Percentiles rank a stretch among this genome's conserved stretches.
These are phyloP conservation scores for Acheta domesticus DNA, from an alignment of 2,888 invertebrate genomes.

Conservation along the genomic window DNA sequence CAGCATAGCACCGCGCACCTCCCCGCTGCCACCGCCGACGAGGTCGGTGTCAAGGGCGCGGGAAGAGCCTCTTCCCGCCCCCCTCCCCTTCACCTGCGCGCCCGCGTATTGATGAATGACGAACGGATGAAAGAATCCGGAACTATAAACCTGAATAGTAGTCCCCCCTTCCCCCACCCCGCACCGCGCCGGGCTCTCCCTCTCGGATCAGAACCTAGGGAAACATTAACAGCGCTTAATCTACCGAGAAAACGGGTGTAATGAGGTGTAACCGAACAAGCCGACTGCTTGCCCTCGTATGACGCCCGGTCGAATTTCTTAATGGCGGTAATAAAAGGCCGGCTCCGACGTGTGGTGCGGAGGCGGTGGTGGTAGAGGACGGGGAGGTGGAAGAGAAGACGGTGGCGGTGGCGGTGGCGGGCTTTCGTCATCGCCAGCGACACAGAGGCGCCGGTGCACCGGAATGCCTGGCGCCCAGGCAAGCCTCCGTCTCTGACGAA, in stretches of 20 bases:
- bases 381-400: background rate
- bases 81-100: background rate
- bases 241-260: constrained; percentile 18
- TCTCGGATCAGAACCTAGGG: background rate
- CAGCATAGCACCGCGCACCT: background rate
- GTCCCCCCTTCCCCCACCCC: background rate
- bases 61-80: background rate
- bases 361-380: background rate
- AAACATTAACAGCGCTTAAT: constrained; percentile 2
- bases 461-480: too few relatives aligned
- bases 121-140: background rate
- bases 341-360: background rate
- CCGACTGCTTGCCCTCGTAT: background rate
- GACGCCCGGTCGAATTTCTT: background rate
- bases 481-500: too few relatives aligned
- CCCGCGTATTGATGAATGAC: background rate
- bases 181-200: background rate
- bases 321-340: background rate
- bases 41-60: constrained; percentile 18
- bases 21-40: background rate
- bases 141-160: background rate
- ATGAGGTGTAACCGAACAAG: constrained; percentile 4
- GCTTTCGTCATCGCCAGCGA: too few relatives aligned
- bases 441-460: too few relatives aligned
- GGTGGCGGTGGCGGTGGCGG: background rate